phyloP scores from a whole-genome alignment of 2,797 vertebrate species.

The Todus mexicanus region DNA sequence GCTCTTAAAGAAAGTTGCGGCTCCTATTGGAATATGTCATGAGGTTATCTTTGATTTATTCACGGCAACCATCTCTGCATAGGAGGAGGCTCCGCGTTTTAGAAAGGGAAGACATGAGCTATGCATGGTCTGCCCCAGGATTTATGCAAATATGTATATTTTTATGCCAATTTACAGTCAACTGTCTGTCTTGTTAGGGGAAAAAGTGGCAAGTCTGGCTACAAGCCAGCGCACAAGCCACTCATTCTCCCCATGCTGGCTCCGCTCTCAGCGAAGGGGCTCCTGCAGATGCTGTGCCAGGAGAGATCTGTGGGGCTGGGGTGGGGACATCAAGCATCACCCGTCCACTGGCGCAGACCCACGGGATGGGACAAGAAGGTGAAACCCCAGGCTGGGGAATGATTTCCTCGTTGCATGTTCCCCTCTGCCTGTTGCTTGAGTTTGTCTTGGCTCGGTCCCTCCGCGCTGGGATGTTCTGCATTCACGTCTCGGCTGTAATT shows the following conservation, averaged over 20 bases:
- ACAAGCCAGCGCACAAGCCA: not conserved
- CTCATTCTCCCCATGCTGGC: fast-evolving
- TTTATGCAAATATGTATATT: slow-evolving; percentile 39
- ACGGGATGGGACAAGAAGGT: not conserved
- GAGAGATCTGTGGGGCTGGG: not conserved
- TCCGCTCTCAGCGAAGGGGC: not conserved
- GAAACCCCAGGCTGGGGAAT: not conserved
- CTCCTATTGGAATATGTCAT: not conserved
- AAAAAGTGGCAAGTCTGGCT: slow-evolving; percentile 21
- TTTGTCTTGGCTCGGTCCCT: not conserved
- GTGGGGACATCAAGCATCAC: not conserved
- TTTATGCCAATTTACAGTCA: slow-evolving; percentile 45
- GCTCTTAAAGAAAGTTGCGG: not conserved
- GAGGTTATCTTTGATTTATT: not conserved
- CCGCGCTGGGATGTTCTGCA: fast-evolving
- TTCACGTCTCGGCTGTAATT: fast-evolving
- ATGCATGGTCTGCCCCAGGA: not conserved
- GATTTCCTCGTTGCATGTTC: not conserved
- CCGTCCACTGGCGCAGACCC: not conserved
- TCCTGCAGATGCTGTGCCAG: fast-evolving
- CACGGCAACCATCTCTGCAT: not conserved
- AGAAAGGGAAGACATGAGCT: not conserved
- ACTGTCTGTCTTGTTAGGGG: slow-evolving; percentile 14
- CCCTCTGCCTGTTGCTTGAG: not conserved
- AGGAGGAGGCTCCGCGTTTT: not conserved